Evolutionary conservation across 2,888 invertebrate genomes (phyloP), one percentile per base, ranked within the genome.

Genomic region (Spisula subtruncata): DNA sequence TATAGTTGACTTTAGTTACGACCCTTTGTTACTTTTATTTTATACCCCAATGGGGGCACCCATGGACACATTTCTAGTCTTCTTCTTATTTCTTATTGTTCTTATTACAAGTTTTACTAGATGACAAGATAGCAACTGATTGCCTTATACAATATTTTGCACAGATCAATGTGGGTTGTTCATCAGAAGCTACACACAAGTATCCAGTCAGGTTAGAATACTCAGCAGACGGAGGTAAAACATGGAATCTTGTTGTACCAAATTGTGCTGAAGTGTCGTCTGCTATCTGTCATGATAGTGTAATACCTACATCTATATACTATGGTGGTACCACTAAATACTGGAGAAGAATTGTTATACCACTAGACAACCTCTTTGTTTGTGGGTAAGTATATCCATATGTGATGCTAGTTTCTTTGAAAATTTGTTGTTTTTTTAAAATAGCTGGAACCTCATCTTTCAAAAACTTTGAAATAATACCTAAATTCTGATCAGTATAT

Each of bases 91-190:
- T n/a, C n/a, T n/a, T n/a, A n/a, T n/a, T n/a, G n/a, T n/a, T n/a
- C n/a, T n/a, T n/a, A n/a, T n/a, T n/a, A n/a, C n/a, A n/a, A n/a
- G n/a, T n/a, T n/a, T n/a, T n/a, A n/a, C n/a, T n/a, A n/a, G n/a
- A n/a, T n/a, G n/a, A n/a, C n/a, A n/a, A n/a, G n/a, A n/a, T n/a
- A n/a, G n/a, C n/a, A n/a, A n/a, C n/a, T n/a, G n/a, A n/a, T n/a
- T 48, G 48, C 48, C 12, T 8, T 48, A 16, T 51, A 1, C 1
- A 16, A 51, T 51, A 51, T 51, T 66, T 35, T 85, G 84, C 92
- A 18, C 92, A 97, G 97, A 96, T 97, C 12, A 97, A 96, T 92
- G 96, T 97, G n/a, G 97, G 97, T 8, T 97, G 97, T 94, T 96
- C 96, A 1, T 94, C 95, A 1, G 95, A 94, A 6, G 92, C 96